phyloP scores from a whole-genome alignment of 1,140 invertebrate genomes.

The Oedothorax gibbosus region DNA sequence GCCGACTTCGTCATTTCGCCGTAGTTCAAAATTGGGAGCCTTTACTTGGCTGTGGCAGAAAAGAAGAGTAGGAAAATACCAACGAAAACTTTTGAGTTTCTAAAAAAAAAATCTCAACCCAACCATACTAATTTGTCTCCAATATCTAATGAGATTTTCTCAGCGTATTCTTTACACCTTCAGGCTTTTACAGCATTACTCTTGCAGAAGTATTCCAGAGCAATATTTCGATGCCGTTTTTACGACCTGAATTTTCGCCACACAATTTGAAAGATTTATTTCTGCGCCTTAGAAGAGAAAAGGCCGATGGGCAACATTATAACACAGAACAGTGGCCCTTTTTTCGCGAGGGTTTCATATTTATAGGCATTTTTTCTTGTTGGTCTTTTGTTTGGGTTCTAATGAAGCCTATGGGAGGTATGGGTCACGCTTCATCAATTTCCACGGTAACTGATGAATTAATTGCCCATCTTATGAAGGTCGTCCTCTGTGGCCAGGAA shows the following conservation, averaged over 20 bases:
- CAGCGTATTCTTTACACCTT: constrained; percentile 1
- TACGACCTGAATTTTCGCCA: constrained; percentile 34
- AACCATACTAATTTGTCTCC: constrained; percentile 6
- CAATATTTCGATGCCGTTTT: constrained; percentile 27
- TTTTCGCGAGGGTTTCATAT: no score
- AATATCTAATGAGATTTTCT: constrained; percentile 25
- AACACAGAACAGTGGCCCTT: no score
- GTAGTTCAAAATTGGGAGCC: no score
- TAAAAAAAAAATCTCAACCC: no score
- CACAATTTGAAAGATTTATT: constrained; percentile 29
- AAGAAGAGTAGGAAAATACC: no score
- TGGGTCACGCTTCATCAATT: constrained; percentile 37
- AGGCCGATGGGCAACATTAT: no score
- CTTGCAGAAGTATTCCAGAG: neutral
- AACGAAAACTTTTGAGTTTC: no score
- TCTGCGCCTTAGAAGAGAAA: neutral
- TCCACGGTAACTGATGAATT: constrained; percentile 45
- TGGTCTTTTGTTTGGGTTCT: constrained; percentile 2
- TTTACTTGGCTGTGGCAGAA: no score
- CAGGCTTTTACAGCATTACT: constrained; percentile 12
- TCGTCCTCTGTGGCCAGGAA: constrained; percentile 8
- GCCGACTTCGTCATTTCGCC: no score
- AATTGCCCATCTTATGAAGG: constrained; percentile 27
- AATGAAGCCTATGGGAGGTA: constrained; percentile 23
- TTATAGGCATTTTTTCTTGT: no score